These are phyloP conservation scores for Archaeoteleia sp. DNA, from an alignment of 2,888 invertebrate genomes.

Conservation along the genomic window DNA sequence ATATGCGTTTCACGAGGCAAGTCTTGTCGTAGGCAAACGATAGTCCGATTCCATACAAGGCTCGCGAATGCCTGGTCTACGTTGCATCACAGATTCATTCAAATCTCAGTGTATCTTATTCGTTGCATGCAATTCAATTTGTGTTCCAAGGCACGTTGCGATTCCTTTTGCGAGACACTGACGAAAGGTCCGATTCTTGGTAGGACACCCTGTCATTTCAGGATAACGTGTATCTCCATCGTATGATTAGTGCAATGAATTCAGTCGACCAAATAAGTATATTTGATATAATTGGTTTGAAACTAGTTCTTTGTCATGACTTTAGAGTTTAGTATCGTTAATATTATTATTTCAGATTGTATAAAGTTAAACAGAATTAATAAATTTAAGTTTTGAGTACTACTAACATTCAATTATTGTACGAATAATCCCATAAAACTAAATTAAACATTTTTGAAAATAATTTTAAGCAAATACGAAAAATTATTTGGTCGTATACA, in stretches of 20 bases:
- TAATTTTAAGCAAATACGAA: too few species aligned
- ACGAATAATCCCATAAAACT: too few species aligned
- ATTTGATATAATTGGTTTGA: too few species aligned
- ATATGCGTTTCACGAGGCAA: conserved; percentile 5
- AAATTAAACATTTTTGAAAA: too few species aligned
- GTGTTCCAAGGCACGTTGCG: conserved; percentile 64
- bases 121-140: conserved; percentile 65
- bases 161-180: conserved; percentile 37
- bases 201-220: conserved; percentile 9
- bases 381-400: too few species aligned
- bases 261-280: too few species aligned
- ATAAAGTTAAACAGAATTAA: too few species aligned
- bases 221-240: not conserved
- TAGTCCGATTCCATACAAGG: conserved; percentile 65
- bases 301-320: too few species aligned
- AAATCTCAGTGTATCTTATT: conserved; percentile 27
- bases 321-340: too few species aligned
- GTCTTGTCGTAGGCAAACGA: conserved; percentile 54
- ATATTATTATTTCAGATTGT: too few species aligned
- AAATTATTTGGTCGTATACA: too few species aligned
- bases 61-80: conserved; percentile 16
- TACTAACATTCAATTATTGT: too few species aligned
- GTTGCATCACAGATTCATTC: conserved; percentile 5
- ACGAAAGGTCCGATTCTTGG: conserved; percentile 11
- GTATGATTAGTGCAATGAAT: not conserved